Evolutionary conservation across 1,140 invertebrate genomes (phyloP), one percentile per base, ranked within the genome.

Genomic region (Belonocnema kinseyi): DNA sequence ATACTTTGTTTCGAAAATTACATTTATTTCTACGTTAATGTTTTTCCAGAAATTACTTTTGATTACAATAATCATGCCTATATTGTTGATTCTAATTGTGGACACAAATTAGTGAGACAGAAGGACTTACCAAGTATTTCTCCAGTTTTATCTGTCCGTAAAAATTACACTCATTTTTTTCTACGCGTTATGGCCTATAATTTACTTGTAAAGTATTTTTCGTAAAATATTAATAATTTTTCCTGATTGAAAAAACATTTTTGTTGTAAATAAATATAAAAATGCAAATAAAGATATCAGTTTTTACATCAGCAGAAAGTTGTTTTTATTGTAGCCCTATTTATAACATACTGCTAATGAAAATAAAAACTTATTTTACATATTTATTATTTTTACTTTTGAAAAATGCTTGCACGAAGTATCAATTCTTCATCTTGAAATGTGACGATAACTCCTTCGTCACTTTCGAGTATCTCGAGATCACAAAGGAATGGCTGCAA

Each of bases 41-140:
- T 83, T 51, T 58, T 81, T 6, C 77, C 82, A 26, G 54, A 53
- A 13, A 79, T 14, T 82, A 26, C 75, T 51, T 80, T 70, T 77
- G 82, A 80, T 58, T 80, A 83, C 40, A 3, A 40, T 40, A 5
- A 10, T 40, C 40, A 40, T 40, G 40, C 40, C 40, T 40, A 7
- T 40, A 6, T 40, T 40, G 40, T 40, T 5, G 40, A 40, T 40
- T 40, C 40, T 2, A 10, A 40, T 40, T 5, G 40, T 40, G 40
- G 8, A 40, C 5, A 40, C 0, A 40, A 40, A 40, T 40, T 40
- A 40, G 40, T 40, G 8, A 40, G 40, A 40, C 40, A 40, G 40
- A 40, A 40, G 8, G 58, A 14, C 58, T 66, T 66, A 66, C 17
- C 58, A 10, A 40, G 40, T 7, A 40, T 40, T 46, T 26, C n/a